These are phyloP conservation scores for Ophioninae sp. DNA, from an alignment of 2,888 invertebrate species.

Conservation along the genomic window DNA sequence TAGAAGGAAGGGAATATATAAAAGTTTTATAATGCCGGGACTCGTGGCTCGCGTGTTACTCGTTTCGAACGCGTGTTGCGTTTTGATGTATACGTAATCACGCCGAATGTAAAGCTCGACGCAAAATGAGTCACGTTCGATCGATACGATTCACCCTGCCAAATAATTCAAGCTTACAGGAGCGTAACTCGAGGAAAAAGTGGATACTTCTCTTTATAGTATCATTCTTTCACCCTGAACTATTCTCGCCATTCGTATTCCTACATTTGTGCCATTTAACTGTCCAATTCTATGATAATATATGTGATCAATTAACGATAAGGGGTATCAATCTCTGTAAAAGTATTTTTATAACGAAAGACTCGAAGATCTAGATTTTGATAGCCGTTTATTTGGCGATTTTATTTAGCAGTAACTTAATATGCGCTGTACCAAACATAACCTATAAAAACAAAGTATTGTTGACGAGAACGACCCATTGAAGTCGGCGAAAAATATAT, in stretches of 20 bases:
- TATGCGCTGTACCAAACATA: background rate
- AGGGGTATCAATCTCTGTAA: background rate
- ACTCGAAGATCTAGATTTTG: background rate
- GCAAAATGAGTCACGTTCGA: constrained; percentile 64
- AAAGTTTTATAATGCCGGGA: background rate
- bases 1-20: background rate
- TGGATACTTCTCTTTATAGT: background rate
- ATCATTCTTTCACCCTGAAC: background rate
- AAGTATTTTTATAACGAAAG: background rate
- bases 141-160: constrained; percentile 65
- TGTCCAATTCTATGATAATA: background rate
- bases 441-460: no score
- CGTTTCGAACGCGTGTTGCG: constrained; percentile 10
- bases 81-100: constrained; percentile 35
- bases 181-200: constrained; percentile 40
- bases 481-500: background rate
- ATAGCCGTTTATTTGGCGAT: background rate
- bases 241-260: background rate
- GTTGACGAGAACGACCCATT: background rate
- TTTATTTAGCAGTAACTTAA: background rate
- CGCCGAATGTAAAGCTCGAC: constrained; percentile 41
- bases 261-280: background rate
- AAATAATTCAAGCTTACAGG: constrained; percentile 62
- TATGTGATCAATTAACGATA: background rate
- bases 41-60: constrained; percentile 26